Percentiles rank a stretch among this genome's conserved stretches.
Evolutionary conservation across 2,113 vertebrate genomes (phyloP).

Genomic region (Tenebrosternarchus preto): DNA sequence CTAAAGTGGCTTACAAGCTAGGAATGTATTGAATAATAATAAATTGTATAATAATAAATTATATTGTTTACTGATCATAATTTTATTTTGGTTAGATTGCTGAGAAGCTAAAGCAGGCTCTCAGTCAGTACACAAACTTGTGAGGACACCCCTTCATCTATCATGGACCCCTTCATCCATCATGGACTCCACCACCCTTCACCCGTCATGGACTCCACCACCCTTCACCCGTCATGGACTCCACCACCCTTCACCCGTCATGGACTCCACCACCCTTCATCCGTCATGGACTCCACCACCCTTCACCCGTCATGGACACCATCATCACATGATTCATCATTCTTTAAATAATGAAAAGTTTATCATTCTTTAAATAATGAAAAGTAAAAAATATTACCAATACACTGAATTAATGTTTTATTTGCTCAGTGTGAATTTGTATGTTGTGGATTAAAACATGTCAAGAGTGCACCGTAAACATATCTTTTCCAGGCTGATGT

Average conservation of each 20-base stretch:
- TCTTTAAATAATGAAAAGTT: not conserved
- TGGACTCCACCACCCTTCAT: not conserved
- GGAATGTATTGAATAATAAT: no score
- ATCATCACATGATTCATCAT: not conserved
- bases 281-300: not conserved
- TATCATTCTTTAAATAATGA: not conserved
- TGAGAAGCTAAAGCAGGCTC: conserved; percentile 92
- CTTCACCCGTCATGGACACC: not conserved
- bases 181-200: not conserved
- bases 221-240: not conserved
- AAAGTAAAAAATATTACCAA: no score
- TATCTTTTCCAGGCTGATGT: no score
- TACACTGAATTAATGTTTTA: no score
- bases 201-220: not conserved
- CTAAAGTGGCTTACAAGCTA: no score
- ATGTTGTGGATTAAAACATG: no score
- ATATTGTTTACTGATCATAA: conserved; percentile 14
- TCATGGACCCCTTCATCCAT: no score
- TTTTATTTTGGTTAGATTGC: conserved; percentile 80
- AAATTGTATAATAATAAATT: no score
- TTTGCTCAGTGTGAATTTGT: no score
- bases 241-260: no score
- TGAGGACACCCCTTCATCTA: conserved; percentile 56
- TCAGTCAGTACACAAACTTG: conserved; percentile 90
- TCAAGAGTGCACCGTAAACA: no score